These are phyloP conservation scores for Sinella curviseta DNA, from an alignment of 1,140 invertebrate species.

Conservation along the genomic window DNA sequence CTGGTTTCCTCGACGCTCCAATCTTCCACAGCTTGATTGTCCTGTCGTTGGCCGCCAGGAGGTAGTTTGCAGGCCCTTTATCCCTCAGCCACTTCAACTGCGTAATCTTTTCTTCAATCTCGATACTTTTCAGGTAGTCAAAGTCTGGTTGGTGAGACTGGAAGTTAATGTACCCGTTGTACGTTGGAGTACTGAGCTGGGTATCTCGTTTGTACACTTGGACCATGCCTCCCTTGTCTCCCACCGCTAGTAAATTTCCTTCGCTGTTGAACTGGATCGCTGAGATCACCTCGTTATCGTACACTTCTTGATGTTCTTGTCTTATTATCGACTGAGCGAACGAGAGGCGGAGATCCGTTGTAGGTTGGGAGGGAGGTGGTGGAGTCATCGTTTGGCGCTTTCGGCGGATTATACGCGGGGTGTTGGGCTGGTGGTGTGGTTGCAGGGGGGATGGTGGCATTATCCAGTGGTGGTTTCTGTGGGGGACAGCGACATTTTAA, in stretches of 20 bases:
- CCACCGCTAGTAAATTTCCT: not conserved
- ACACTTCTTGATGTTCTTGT: no score
- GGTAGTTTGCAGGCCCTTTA: not conserved
- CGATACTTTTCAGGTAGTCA: slow-evolving; percentile 13
- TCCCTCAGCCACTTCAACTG: not conserved
- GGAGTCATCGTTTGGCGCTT: no score
- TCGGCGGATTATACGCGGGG: no score
- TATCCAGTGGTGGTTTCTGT: no score
- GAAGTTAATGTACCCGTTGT: not conserved
- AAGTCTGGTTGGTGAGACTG: not conserved
- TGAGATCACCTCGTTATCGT: not conserved
- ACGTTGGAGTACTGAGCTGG: not conserved
- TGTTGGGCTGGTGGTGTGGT: no score
- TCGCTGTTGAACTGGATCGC: not conserved
- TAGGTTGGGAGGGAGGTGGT: no score
- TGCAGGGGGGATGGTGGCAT: no score
- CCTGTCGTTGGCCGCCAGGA: not conserved
- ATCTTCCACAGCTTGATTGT: slow-evolving; percentile 8
- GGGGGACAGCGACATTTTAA: no score
- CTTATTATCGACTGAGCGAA: no score
- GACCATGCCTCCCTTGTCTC: not conserved
- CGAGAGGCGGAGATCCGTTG: no score
- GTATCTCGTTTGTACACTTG: not conserved
- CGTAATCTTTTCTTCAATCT: slow-evolving; percentile 15
- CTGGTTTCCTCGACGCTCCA: not conserved